Evolutionary conservation across 2,113 vertebrate genomes (phyloP).

Genomic region (Excalfactoria chinensis): DNA sequence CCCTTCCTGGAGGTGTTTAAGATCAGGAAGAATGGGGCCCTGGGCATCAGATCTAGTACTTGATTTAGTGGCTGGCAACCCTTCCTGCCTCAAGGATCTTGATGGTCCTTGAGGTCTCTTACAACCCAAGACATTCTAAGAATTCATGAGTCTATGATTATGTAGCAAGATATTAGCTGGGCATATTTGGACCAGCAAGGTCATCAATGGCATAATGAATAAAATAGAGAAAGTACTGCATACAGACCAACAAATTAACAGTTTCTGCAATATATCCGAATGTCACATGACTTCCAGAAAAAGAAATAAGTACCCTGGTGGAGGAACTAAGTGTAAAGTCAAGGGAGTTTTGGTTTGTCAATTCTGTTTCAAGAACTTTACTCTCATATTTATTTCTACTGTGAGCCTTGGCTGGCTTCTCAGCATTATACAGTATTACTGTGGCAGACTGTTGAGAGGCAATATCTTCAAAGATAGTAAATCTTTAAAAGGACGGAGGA

Average conservation of each 20-base stretch:
- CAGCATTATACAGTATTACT: background rate
- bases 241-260: background rate
- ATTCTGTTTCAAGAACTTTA: background rate
- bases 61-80: too few species aligned
- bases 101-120: too few species aligned
- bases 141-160: background rate
- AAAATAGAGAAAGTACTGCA: background rate
- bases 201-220: background rate
- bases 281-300: background rate
- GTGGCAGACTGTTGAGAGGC: background rate
- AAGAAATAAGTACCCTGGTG: background rate
- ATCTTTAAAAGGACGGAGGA: background rate
- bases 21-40: too few species aligned
- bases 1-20: too few species aligned
- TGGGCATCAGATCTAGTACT: too few species aligned
- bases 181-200: background rate
- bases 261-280: rapidly evolving
- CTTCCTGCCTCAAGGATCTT: too few species aligned
- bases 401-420: background rate
- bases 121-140: too few species aligned
- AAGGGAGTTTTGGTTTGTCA: background rate
- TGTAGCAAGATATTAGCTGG: background rate
- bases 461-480: background rate
- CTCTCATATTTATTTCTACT: background rate
- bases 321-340: background rate